Conservation (phyloP, 2,113 vertebrate species). For the Calyptommatus sinebrachiatus region DNA sequence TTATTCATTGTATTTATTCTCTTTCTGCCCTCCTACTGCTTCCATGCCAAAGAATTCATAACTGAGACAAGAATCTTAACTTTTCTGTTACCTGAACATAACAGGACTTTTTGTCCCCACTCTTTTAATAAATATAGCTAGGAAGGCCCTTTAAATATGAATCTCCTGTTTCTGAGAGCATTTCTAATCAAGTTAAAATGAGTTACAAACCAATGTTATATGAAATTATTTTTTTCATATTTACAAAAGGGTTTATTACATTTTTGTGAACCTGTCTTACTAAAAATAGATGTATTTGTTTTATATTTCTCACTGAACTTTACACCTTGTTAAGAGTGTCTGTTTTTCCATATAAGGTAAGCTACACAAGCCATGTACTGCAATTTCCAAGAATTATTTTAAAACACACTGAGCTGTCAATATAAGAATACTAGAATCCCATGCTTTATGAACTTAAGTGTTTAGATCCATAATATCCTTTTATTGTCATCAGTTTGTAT, state of each 20-base stretch:
- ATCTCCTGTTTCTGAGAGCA: constrained; percentile 45
- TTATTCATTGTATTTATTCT: constrained; percentile 29
- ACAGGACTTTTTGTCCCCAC: too few species aligned
- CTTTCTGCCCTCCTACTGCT: too few species aligned
- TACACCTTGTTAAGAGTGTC: not conserved
- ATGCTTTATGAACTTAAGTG: constrained; percentile 45
- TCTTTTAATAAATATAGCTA: not conserved
- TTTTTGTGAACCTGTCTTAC: not conserved
- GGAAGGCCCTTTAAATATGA: constrained; percentile 2
- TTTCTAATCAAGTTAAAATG: constrained; percentile 21
- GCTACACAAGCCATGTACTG: constrained; percentile 26
- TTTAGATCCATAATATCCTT: not conserved
- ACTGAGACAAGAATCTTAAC: too few species aligned
- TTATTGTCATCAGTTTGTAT: constrained; percentile 38
- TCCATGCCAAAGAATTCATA: too few species aligned
- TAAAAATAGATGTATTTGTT: not conserved
- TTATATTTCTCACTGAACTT: not conserved
- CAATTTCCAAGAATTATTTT: constrained; percentile 30
- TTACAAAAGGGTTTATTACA: not conserved
- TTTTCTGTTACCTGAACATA: too few species aligned
- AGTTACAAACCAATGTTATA: not conserved
- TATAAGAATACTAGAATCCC: constrained; percentile 53
- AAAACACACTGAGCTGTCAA: constrained; percentile 50
- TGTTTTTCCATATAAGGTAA: constrained; percentile 1
- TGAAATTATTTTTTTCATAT: constrained; percentile 15